These are phyloP conservation scores for Taxidea taxus DNA, from an alignment of 2,113 vertebrate species.

Conservation along the genomic window DNA sequence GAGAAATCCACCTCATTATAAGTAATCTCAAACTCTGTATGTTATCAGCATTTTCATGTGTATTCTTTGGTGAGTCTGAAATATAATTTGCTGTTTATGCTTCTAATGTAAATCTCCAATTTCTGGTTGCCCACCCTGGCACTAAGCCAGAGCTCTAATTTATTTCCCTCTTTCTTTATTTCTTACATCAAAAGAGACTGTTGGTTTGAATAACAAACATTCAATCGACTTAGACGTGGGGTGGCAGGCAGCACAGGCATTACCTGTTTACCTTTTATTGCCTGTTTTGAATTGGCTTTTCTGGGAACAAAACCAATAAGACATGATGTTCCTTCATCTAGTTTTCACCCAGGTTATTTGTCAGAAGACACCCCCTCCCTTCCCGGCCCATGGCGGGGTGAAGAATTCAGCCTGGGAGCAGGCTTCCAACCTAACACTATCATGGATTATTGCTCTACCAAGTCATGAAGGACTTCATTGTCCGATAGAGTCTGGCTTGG, in stretches of 20 bases:
- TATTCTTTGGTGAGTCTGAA: constrained; percentile 80
- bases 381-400: background rate
- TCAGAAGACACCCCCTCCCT: background rate
- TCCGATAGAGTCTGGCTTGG: background rate
- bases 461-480: constrained; percentile 26
- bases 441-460: background rate
- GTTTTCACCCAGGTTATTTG: constrained; percentile 53
- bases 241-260: constrained; percentile 54
- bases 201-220: constrained; percentile 70
- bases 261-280: constrained; percentile 67
- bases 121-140: constrained; percentile 71
- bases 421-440: background rate
- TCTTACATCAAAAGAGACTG: constrained; percentile 66
- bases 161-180: constrained; percentile 82
- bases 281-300: constrained; percentile 64
- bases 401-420: background rate
- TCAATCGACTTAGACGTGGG: constrained; percentile 8
- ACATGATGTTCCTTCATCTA: constrained; percentile 46
- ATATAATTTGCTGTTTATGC: constrained; percentile 81
- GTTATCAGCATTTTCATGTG: constrained; percentile 83
- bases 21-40: constrained; percentile 80
- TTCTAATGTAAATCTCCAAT: constrained; percentile 78
- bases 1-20: constrained; percentile 85
- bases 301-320: constrained; percentile 68
- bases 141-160: constrained; percentile 72